Evolutionary conservation across 2,888 invertebrate species (phyloP), one percentile per base, ranked within the genome.

Genomic region (Pseudococcus viburni): DNA sequence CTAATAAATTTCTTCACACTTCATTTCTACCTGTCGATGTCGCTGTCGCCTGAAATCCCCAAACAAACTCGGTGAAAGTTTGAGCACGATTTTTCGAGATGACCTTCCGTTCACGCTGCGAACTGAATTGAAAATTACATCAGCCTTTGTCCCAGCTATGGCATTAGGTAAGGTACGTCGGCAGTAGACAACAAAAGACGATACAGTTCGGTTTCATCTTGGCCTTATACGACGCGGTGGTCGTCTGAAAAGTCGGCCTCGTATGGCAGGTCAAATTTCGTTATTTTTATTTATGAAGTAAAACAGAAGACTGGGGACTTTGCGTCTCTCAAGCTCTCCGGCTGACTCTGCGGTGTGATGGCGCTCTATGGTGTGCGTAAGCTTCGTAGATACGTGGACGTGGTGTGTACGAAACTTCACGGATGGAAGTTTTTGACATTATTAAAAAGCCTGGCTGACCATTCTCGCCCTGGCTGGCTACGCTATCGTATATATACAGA

Each of bases 361-460:
- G 4, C 12, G 17, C 15, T 15, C 51, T 51, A 17, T 46, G 12
- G 12, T 46, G 46, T 46, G 5, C 46, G 46, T 33, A 33, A 33
- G 26, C 26, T 33, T 33, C 26, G 26, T 3, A 33, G 26, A 33
- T 33, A 46, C 17, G 59, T 59, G 19, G 5, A 19, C 59, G 19
- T 59, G 5, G n/a, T 17, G 9, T 33, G 22, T 73, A 33, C 22
- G 33, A 73, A 73, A 73, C 73, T 73, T 33, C 73, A 73, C 73
- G 73, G 73, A 73, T 73, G 73, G 73, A 15, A 73, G 73, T 33
- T 73, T 59, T 39, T 73, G 73, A 73, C 73, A 73, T 73, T 73
- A 73, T 73, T 73, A 73, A 73, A 73, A 59, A 59, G 33, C 73
- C 73, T 73, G 19, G 59, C 19, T 59, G 59, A 59, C 59, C 59